Conservation (phyloP, 2,113 vertebrate species). For the Heptranchias perlo region DNA sequence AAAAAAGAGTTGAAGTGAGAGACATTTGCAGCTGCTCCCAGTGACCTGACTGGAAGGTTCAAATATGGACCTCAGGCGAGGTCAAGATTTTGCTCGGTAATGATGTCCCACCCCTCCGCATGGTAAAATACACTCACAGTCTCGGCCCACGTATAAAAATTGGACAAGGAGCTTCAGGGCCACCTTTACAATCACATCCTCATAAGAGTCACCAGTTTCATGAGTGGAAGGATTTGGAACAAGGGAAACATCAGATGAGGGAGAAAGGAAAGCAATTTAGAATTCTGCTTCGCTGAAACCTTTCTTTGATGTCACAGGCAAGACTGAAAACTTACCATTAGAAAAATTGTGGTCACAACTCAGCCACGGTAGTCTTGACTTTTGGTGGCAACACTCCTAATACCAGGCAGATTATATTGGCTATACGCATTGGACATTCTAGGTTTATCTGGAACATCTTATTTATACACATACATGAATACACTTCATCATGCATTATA, state of each 20-base stretch:
- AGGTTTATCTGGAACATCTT: not conserved
- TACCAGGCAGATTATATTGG: not conserved
- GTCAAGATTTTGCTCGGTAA: not conserved
- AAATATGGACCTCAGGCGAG: not conserved
- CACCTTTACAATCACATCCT: not conserved
- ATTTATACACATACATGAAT: not conserved
- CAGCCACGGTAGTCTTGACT: not conserved
- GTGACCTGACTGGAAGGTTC: not conserved
- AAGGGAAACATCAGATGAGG: no score
- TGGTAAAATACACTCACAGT: not conserved
- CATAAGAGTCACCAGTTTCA: not conserved
- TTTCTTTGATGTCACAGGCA: not conserved
- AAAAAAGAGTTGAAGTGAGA: not conserved
- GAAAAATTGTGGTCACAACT: not conserved
- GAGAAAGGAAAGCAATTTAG: not conserved
- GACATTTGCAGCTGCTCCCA: not conserved
- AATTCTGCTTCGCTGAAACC: not conserved
- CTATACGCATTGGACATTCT: not conserved
- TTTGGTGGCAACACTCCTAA: not conserved
- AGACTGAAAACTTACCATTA: not conserved
- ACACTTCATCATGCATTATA: not conserved
- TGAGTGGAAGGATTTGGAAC: no score
- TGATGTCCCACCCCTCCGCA: not conserved
- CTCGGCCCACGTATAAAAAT: not conserved
- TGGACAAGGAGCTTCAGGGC: not conserved